Evolutionary conservation across 92 coral and sea anemone species (phyloP).

Genomic region (Phenganax marumi): DNA sequence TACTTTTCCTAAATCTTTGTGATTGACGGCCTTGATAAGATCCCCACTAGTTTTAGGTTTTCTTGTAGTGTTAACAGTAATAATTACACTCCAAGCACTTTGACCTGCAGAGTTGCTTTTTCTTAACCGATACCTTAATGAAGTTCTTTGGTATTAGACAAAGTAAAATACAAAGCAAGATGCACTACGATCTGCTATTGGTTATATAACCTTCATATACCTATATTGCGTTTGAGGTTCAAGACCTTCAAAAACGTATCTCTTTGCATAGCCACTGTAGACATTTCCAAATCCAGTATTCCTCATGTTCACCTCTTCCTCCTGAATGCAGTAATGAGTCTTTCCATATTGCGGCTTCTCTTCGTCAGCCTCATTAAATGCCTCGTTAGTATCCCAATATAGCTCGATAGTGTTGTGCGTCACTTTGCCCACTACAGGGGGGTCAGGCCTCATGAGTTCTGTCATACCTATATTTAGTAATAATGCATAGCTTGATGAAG

Average conservation of each 20-base stretch:
- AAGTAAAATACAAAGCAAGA: no score
- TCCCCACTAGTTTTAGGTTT: constrained; percentile 97
- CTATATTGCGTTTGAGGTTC: constrained; percentile 80
- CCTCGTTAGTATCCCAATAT: constrained; percentile 79
- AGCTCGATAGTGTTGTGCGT: constrained; percentile 92
- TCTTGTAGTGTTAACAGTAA: constrained; percentile 76
- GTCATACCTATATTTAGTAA: constrained; percentile 56
- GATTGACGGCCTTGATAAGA: constrained; percentile 85
- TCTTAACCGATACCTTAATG: constrained; percentile 65
- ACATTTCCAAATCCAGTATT: constrained; percentile 96
- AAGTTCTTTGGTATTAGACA: no score
- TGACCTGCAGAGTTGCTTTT: constrained; percentile 75
- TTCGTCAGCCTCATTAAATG: constrained; percentile 46
- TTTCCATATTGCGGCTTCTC: constrained; percentile 55
- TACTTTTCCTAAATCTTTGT: constrained; percentile 77
- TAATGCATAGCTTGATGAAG: background rate
- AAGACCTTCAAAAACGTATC: constrained; percentile 81
- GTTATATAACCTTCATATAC: background rate
- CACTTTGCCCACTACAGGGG: constrained; percentile 96
- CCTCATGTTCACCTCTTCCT: constrained; percentile 77
- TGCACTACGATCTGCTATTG: background rate
- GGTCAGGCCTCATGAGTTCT: constrained; percentile 84
- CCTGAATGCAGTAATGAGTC: constrained; percentile 76
- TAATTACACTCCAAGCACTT: constrained; percentile 95
- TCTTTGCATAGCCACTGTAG: constrained; percentile 80